Conservation (phyloP, 2,797 vertebrate species). For the Microtus californicus region DNA sequence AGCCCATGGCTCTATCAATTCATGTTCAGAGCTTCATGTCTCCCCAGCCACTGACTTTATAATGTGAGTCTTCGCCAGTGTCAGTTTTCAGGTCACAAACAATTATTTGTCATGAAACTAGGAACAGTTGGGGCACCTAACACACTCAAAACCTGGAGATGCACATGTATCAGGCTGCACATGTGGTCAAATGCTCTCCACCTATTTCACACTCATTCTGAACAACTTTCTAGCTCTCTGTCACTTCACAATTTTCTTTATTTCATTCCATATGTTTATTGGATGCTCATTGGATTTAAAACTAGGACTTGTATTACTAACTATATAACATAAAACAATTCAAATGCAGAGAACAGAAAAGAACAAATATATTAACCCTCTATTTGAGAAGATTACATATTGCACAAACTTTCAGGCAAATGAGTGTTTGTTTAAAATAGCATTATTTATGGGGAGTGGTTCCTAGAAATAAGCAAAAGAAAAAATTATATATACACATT, state of each 20-base stretch:
- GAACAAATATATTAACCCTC: not conserved
- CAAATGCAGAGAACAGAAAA: not conserved
- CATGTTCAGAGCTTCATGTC: not conserved
- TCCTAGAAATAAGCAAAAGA: not conserved
- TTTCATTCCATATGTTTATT: not conserved
- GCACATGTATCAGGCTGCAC: not conserved
- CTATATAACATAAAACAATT: not conserved
- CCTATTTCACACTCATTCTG: not conserved
- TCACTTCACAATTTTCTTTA: not conserved
- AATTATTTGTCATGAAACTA: not conserved
- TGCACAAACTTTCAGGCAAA: not conserved
- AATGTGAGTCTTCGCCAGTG: not conserved
- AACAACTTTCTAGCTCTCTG: not conserved
- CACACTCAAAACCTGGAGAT: not conserved
- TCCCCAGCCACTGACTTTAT: not conserved
- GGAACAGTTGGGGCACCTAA: not conserved
- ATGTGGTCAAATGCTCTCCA: not conserved
- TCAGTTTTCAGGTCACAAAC: not conserved
- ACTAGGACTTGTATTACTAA: not conserved
- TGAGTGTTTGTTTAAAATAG: not conserved
- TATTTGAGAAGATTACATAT: not conserved
- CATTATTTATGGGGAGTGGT: not conserved
- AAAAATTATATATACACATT: not conserved
- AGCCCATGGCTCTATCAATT: not conserved
- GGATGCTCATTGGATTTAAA: not conserved